phyloP scores from a whole-genome alignment of 2,888 invertebrate species.

The Amblyteles armatorius region DNA sequence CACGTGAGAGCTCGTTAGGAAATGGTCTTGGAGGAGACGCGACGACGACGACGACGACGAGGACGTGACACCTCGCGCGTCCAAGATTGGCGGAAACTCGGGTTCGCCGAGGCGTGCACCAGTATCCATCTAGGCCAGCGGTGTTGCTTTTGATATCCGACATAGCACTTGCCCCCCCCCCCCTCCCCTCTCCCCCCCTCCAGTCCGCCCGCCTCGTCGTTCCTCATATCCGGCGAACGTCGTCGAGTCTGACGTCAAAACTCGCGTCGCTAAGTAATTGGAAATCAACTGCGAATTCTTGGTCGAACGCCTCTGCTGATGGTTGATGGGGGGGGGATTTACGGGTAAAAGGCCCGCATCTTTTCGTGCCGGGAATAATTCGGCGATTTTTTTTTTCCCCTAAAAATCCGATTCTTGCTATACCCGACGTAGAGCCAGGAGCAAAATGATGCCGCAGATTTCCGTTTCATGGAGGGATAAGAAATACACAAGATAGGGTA shows the following conservation, averaged over 20 bases:
- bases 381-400: too few species aligned
- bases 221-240: slow-evolving; percentile 30
- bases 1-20: slow-evolving; percentile 23
- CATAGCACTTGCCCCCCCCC: background rate
- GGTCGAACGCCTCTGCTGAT: background rate
- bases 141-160: slow-evolving; percentile 18
- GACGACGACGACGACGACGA: background rate
- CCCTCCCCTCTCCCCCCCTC: background rate
- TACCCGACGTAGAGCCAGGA: too few species aligned
- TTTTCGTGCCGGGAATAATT: background rate
- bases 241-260: slow-evolving; percentile 17
- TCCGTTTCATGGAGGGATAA: too few species aligned
- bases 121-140: background rate
- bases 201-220: background rate
- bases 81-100: slow-evolving; percentile 23
- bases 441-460: too few species aligned
- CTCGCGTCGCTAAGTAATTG: slow-evolving; percentile 10
- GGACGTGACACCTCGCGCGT: slow-evolving; percentile 15
- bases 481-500: too few species aligned
- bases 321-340: background rate
- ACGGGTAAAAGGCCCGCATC: background rate
- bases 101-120: background rate
- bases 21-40: slow-evolving; percentile 10
- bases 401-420: too few species aligned
- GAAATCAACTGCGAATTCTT: slow-evolving; percentile 20